Evolutionary conservation across 2,113 vertebrate genomes (phyloP).

Genomic region (Psilopogon haemacephalus): DNA sequence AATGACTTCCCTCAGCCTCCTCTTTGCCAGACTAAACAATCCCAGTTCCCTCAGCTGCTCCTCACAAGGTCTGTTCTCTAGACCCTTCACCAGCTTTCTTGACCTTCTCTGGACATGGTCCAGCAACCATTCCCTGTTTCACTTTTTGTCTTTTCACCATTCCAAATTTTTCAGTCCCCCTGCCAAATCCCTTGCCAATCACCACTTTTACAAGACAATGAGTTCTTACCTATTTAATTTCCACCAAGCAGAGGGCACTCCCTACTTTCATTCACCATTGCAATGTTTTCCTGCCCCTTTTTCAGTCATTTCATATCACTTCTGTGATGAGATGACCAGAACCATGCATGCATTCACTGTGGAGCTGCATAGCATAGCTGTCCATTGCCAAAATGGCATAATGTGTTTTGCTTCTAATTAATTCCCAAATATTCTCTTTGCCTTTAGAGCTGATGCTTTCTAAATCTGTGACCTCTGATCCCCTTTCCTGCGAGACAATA

Average conservation of each 20-base stretch:
- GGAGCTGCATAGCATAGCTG: background rate
- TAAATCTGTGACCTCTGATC: background rate
- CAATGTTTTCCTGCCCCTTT: background rate
- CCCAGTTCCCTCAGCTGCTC: no score
- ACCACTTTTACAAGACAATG: background rate
- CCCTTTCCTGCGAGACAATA: background rate
- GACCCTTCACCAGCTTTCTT: no score
- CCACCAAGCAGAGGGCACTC: background rate
- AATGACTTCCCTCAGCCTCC: no score
- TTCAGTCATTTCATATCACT: background rate
- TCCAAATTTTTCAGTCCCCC: fast-evolving
- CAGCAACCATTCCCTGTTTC: background rate
- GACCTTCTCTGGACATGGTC: no score
- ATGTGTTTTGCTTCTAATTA: background rate
- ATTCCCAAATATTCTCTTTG: background rate
- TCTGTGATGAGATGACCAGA: background rate
- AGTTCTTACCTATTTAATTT: background rate
- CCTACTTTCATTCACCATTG: background rate
- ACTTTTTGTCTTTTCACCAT: background rate
- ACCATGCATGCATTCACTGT: background rate
- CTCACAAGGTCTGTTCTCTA: no score
- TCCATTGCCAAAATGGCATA: fast-evolving
- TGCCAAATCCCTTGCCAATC: background rate
- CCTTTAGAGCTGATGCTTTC: background rate
- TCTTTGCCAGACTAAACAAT: no score